Conservation (phyloP, 2,797 vertebrate genomes). For the Clarias laeviceps region DNA sequence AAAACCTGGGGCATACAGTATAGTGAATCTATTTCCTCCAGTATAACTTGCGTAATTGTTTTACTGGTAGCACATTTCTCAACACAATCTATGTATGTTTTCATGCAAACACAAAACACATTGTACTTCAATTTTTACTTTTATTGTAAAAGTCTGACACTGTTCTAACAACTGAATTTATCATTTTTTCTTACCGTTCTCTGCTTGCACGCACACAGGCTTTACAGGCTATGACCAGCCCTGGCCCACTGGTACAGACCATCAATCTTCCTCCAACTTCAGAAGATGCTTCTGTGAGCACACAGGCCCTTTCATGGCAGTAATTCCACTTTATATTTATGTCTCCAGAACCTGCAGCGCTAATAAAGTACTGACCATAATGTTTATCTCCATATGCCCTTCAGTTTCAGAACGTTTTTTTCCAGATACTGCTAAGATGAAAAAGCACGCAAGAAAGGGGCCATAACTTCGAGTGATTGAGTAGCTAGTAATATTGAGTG, state of each 20-base stretch:
- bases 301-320: slow-evolving; percentile 9
- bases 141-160: not conserved
- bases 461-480: not conserved
- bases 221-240: not conserved
- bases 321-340: slow-evolving; percentile 7
- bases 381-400: not conserved
- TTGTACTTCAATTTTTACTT: not conserved
- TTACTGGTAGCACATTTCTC: not conserved
- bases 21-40: not conserved
- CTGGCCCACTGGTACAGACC: not conserved
- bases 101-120: slow-evolving; percentile 2
- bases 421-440: not conserved
- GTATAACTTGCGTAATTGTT: not conserved
- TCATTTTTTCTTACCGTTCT: not conserved
- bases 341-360: slow-evolving; percentile 2
- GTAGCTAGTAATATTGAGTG: not conserved
- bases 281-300: slow-evolving; percentile 19
- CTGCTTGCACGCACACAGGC: not conserved
- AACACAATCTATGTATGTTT: not conserved
- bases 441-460: not conserved
- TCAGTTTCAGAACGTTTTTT: not conserved
- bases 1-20: not conserved
- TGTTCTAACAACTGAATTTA: not conserved
- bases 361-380: not conserved
- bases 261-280: slow-evolving; percentile 24